Evolutionary conservation across 2,797 vertebrate species (phyloP).

Genomic region (Cyprinella venusta): DNA sequence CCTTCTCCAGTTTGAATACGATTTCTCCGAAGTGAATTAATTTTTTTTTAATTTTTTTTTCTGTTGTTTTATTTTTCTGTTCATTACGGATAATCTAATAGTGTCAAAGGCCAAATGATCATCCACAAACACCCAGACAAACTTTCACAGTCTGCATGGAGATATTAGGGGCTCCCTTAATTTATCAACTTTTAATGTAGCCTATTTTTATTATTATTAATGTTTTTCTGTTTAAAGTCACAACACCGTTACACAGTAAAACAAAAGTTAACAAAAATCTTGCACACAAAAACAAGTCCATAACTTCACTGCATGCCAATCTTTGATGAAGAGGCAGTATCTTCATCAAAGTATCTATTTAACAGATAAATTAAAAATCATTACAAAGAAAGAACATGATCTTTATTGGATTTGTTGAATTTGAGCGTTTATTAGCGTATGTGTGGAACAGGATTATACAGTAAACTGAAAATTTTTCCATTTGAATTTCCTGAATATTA

Average conservation of each 20-base stretch:
- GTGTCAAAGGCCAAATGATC: constrained; percentile 9
- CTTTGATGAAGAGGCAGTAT: neutral
- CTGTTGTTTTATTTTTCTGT: too few relatives aligned
- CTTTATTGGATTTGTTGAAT: neutral
- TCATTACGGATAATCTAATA: too few relatives aligned
- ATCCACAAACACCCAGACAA: constrained; percentile 17
- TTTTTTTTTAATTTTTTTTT: too few relatives aligned
- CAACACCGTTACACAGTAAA: neutral
- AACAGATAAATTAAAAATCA: too few relatives aligned
- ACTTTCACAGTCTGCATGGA: neutral
- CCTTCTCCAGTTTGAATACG: too few relatives aligned
- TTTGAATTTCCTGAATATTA: neutral
- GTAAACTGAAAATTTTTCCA: too few relatives aligned
- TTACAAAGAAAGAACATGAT: too few relatives aligned
- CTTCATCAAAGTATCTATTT: neutral
- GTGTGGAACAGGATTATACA: neutral
- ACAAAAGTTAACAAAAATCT: neutral
- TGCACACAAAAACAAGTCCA: neutral
- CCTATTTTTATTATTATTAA: too few relatives aligned
- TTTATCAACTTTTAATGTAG: neutral
- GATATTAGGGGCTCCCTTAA: too few relatives aligned
- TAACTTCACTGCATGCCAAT: neutral
- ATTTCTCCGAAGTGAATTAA: too few relatives aligned
- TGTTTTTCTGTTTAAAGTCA: neutral
- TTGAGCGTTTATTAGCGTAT: neutral